Evolutionary conservation across 2,888 invertebrate genomes (phyloP).

Genomic region (Augiades crinisus): DNA sequence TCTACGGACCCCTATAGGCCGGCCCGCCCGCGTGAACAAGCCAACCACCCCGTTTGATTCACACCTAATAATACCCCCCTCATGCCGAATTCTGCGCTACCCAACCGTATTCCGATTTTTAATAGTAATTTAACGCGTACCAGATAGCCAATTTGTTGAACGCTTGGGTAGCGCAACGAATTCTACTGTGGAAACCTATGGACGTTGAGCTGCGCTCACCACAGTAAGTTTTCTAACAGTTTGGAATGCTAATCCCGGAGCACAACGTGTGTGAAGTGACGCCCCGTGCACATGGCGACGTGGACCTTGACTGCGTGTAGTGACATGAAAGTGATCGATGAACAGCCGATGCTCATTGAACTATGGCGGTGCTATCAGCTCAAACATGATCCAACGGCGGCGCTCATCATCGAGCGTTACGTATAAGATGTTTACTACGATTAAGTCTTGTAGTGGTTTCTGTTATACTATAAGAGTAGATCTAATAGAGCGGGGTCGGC

Average conservation of each 20-base stretch:
- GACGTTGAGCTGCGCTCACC: constrained; percentile 74
- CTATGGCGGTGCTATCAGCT: constrained; percentile 36
- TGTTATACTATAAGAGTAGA: constrained; percentile 42
- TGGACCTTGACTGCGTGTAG: constrained; percentile 30
- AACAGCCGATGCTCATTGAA: constrained; percentile 31
- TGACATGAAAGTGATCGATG: constrained; percentile 35
- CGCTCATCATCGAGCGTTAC: constrained; percentile 15
- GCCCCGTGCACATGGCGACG: constrained; percentile 43
- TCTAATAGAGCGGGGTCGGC: constrained; percentile 35
- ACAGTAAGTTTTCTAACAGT: constrained; percentile 64
- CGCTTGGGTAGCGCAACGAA: constrained; percentile 45
- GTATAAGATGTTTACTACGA: constrained; percentile 26
- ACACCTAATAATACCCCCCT: constrained; percentile 61
- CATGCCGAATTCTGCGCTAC: constrained; percentile 47
- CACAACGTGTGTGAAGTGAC: constrained; percentile 62
- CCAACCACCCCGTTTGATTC: constrained; percentile 52
- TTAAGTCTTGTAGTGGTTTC: constrained; percentile 36
- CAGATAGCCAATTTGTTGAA: constrained; percentile 24
- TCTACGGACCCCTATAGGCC: constrained; percentile 80
- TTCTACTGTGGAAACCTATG: constrained; percentile 63
- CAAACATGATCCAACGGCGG: constrained; percentile 18
- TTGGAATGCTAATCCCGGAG: constrained; percentile 69
- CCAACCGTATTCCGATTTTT: constrained; percentile 38
- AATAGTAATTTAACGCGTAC: neutral
- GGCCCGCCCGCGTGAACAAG: constrained; percentile 44